Evolutionary conservation across 2,888 invertebrate genomes (phyloP), one percentile per base, ranked within the genome.

Genomic region (Rhabditoides inermis): DNA sequence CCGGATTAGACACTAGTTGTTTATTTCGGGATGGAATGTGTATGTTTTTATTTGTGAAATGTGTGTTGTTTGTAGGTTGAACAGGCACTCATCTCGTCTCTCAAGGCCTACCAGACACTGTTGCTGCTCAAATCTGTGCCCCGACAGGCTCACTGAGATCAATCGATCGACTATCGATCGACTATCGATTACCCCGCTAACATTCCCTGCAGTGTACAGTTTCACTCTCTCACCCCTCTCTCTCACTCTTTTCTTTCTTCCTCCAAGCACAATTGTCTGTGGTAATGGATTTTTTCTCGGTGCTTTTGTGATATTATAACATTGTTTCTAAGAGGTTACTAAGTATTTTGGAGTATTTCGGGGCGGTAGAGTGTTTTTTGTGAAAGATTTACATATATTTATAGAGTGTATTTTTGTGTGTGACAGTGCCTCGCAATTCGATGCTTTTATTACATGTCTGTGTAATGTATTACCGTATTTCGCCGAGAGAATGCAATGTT

Each of bases 41-140:
- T n/a, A n/a, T n/a, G n/a, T n/a, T n/a, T n/a, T n/a, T n/a, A n/a
- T n/a, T n/a, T n/a, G n/a, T n/a, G n/a, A n/a, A n/a, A n/a, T n/a
- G n/a, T n/a, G n/a, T n/a, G n/a, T n/a, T n/a, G n/a, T 28, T 45
- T 40, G 32, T 25, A 58, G 50, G 53, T 73, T 20, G 61, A 70
- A 39, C 51, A 59, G 18, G 65, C 68, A 26, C 56, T 74, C 20
- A 66, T 70, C 48, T 59, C 62, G 12, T 66, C 66, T 2, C 63
- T 73, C 28, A 73, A 73, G 45, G 63, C 70, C 30, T 73, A 68
- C 47, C 73, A 73, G 41, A 73, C 73, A 2, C 61, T 73, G 23
- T 61, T 73, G 44, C 60, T 73, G 25, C 61, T 73, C 23, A 70
- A 72, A 41, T 54, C 56, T n/a, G 60, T 68, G 12, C 67, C 58